These are phyloP conservation scores for Varecia variegata DNA, from an alignment of 2,797 vertebrate species.

Conservation along the genomic window DNA sequence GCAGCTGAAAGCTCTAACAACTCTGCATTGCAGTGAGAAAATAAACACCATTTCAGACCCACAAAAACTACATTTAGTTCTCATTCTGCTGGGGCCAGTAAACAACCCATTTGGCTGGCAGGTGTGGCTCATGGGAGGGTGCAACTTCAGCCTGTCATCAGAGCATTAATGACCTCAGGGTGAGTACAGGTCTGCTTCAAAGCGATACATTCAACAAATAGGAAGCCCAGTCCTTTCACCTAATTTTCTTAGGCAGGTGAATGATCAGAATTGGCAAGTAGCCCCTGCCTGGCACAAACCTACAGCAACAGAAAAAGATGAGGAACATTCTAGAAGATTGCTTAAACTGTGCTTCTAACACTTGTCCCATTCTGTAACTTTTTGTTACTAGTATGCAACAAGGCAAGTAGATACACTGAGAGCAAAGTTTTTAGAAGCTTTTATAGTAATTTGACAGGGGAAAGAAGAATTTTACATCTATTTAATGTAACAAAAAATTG, in stretches of 20 bases:
- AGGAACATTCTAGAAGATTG: background rate
- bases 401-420: background rate
- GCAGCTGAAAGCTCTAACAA: conserved; percentile 16
- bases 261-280: background rate
- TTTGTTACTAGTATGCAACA: background rate
- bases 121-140: background rate
- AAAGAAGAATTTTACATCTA: background rate
- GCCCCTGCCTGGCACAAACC: background rate
- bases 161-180: background rate
- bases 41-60: conserved; percentile 61
- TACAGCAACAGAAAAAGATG: background rate
- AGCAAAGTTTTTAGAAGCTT: background rate
- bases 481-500: background rate
- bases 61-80: conserved; percentile 71
- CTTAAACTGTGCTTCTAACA: background rate
- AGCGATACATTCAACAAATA: background rate
- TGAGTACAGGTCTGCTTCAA: background rate
- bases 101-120: conserved; percentile 53
- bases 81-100: conserved; percentile 34
- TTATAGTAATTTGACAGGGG: background rate
- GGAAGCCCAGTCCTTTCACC: background rate
- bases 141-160: background rate
- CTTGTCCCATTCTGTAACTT: background rate
- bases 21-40: conserved; percentile 60
- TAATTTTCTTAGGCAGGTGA: background rate